Percentiles rank a stretch among this genome's conserved stretches.
phyloP scores from a whole-genome alignment of 2,888 invertebrate species.

The Cryptophagus acutangulus region DNA sequence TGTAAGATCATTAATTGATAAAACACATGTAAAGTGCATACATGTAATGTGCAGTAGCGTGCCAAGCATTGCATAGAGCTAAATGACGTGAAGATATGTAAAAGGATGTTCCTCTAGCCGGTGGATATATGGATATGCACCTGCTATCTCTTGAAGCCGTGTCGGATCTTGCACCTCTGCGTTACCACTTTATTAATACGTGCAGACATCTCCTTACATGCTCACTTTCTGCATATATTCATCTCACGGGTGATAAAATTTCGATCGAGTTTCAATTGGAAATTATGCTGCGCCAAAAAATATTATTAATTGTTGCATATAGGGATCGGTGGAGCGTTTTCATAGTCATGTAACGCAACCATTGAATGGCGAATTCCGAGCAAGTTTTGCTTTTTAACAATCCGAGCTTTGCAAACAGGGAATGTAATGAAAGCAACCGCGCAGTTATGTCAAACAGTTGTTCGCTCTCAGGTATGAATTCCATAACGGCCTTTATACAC shows the following conservation, averaged over 20 bases:
- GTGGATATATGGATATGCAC: too few relatives aligned
- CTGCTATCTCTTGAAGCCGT: not conserved
- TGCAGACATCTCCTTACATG: conserved; percentile 12
- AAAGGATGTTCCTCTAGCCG: not conserved
- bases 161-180: conserved; percentile 2
- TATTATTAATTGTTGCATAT: too few relatives aligned
- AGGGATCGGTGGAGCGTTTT: too few relatives aligned
- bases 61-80: not conserved
- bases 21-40: not conserved
- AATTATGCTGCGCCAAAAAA: too few relatives aligned
- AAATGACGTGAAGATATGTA: conserved; percentile 1
- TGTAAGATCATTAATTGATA: too few relatives aligned
- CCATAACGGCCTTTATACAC: conserved; percentile 43
- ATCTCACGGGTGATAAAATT: too few relatives aligned
- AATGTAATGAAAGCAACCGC: conserved; percentile 43
- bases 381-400: conserved; percentile 42
- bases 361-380: conserved; percentile 30
- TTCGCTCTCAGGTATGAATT: conserved; percentile 46
- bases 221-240: too few relatives aligned
- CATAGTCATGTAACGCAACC: conserved; percentile 3
- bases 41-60: conserved; percentile 1
- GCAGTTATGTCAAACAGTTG: conserved; percentile 45
- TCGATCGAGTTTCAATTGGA: too few relatives aligned
- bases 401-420: conserved; percentile 41
- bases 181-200: conserved; percentile 14